Conservation (phyloP, 2,888 invertebrate species). For the Disparrhopalites patrizii region DNA sequence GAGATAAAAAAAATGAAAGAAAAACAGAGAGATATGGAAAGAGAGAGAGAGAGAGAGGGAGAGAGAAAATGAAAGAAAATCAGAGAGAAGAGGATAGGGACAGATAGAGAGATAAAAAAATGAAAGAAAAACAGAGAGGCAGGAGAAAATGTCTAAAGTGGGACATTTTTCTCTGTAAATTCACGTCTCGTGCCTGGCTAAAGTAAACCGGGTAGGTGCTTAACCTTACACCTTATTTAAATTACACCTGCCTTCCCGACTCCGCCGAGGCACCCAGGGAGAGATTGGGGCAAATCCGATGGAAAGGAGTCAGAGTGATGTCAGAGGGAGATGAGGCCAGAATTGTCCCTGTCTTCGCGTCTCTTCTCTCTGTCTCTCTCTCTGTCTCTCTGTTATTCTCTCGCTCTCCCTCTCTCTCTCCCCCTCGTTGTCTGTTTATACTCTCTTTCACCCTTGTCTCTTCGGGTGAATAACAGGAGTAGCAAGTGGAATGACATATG, state of each 20-base stretch:
- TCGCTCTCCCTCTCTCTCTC: too few relatives aligned
- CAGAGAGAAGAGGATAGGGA: too few relatives aligned
- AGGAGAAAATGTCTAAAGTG: neutral
- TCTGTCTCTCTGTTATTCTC: neutral
- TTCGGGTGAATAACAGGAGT: too few relatives aligned
- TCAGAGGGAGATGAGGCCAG: neutral
- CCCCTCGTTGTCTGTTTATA: too few relatives aligned
- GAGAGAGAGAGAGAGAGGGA: too few relatives aligned
- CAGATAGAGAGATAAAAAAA: too few relatives aligned
- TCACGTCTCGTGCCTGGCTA: neutral
- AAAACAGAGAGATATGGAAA: too few relatives aligned
- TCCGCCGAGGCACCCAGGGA: neutral
- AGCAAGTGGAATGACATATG: neutral
- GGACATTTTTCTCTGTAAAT: neutral
- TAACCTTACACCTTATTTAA: slow-evolving; percentile 19
- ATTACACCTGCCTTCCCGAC: slow-evolving; percentile 1
- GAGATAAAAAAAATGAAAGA: too few relatives aligned
- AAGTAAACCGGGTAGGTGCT: slow-evolving; percentile 7
- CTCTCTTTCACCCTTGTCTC: neutral
- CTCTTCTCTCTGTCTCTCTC: neutral
- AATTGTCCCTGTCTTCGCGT: neutral
- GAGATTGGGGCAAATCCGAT: neutral
- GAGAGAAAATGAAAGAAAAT: too few relatives aligned
- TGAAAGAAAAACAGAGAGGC: neutral
- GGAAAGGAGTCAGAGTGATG: neutral